Evolutionary conservation across 2,113 vertebrate species (phyloP).

Genomic region (Zosterops borbonicus): DNA sequence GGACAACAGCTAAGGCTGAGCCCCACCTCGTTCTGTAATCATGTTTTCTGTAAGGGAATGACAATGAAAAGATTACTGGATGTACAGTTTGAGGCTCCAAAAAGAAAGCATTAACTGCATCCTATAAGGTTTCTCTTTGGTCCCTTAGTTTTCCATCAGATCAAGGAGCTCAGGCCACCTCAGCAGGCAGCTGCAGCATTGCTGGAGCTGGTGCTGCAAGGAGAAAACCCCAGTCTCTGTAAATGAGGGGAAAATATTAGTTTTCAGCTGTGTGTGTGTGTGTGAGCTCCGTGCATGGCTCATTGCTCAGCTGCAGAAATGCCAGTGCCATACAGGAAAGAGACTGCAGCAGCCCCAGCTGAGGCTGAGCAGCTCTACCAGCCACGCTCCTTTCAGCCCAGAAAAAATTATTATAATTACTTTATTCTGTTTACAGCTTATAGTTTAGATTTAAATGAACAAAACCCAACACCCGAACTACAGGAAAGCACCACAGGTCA

Average conservation of each 20-base stretch:
- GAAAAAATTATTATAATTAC: not conserved
- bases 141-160: not conserved
- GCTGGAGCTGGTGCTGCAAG: not conserved
- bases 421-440: not conserved
- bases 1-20: not conserved
- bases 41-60: not conserved
- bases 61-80: not conserved
- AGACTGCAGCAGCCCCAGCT: not conserved
- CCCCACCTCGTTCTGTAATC: not conserved
- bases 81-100: not conserved
- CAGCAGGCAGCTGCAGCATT: not conserved
- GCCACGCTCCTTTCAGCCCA: not conserved
- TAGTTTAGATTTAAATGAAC: not conserved
- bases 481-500: not conserved
- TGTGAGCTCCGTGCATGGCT: not conserved
- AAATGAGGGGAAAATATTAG: not conserved
- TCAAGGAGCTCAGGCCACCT: not conserved
- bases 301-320: not conserved
- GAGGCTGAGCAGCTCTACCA: not conserved
- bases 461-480: not conserved
- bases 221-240: not conserved
- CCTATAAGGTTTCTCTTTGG: not conserved
- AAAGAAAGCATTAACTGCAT: not conserved
- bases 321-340: not conserved
- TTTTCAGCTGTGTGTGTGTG: not conserved